These are phyloP conservation scores for Anoplopoma fimbria DNA, from an alignment of 2,113 vertebrate species.

Conservation along the genomic window DNA sequence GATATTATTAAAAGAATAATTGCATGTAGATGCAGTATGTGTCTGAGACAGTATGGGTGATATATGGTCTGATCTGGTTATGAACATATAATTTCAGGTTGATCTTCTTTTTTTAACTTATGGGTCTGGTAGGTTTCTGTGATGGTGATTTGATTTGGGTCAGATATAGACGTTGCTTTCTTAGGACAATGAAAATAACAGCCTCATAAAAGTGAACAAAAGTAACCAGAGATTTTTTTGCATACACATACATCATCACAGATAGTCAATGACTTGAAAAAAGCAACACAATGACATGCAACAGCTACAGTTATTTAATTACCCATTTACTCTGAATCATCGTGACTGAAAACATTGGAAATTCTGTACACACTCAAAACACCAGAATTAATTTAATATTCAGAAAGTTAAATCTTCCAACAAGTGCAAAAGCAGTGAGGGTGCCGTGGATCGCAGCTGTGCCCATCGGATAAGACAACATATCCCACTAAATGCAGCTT, in stretches of 20 bases:
- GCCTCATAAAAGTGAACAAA: neutral
- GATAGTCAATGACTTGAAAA: neutral
- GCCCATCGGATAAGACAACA: neutral
- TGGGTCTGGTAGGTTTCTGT: neutral
- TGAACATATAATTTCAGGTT: neutral
- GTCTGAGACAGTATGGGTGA: neutral
- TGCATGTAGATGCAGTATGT: neutral
- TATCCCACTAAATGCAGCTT: neutral
- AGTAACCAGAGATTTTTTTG: neutral
- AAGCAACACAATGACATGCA: constrained; percentile 12
- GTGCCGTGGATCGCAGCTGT: neutral
- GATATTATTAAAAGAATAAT: neutral
- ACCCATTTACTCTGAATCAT: constrained; percentile 9
- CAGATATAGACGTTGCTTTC: neutral
- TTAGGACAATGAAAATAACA: neutral
- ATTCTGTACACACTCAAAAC: constrained; percentile 34
- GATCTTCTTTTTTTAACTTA: neutral
- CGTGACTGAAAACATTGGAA: constrained; percentile 5
- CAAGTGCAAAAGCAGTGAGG: constrained; percentile 43
- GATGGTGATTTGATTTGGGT: neutral
- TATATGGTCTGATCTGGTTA: neutral
- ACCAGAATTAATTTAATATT: constrained; percentile 13
- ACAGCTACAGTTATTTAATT: constrained; percentile 8
- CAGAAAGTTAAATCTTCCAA: constrained; percentile 23
- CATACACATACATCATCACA: neutral